These are phyloP conservation scores for Stichopus horrens DNA, from an alignment of 53 echinoderm and acorn worm species.

Conservation along the genomic window DNA sequence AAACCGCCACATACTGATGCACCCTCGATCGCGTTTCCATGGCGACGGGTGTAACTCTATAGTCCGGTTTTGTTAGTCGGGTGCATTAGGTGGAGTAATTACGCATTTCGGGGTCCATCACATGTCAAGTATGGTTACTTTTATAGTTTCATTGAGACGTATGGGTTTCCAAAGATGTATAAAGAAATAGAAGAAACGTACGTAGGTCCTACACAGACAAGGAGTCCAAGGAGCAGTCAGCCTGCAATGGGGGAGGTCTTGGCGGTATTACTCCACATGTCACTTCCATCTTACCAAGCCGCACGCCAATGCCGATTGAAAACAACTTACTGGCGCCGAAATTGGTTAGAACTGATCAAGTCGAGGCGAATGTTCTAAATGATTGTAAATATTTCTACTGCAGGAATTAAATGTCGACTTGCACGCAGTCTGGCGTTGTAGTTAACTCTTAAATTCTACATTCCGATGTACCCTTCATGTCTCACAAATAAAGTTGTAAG, in stretches of 20 bases:
- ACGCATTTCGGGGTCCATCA: conserved; percentile 25
- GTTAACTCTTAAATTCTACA: too few relatives aligned
- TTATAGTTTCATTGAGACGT: conserved; percentile 4
- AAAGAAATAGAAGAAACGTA: background rate
- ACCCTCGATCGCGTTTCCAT: conserved; percentile 19
- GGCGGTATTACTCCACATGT: background rate
- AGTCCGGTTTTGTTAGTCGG: conserved; percentile 8
- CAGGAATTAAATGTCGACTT: background rate
- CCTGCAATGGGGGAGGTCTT: conserved; percentile 1
- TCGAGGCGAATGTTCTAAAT: background rate
- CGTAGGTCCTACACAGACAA: background rate
- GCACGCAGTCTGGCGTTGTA: too few relatives aligned
- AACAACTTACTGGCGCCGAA: conserved; percentile 43
- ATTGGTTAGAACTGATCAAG: background rate
- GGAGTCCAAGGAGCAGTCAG: background rate
- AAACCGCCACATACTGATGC: conserved; percentile 17
- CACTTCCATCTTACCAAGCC: background rate
- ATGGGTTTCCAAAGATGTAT: background rate
- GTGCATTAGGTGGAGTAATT: conserved; percentile 27
- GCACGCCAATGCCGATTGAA: conserved; percentile 5
- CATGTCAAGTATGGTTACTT: conserved; percentile 37
- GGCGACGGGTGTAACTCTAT: conserved; percentile 18
- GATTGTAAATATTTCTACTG: background rate
- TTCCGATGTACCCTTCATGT: too few relatives aligned
- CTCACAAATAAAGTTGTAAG: too few relatives aligned